phyloP scores from a whole-genome alignment of 2,888 invertebrate genomes.

The Boloria selene region DNA sequence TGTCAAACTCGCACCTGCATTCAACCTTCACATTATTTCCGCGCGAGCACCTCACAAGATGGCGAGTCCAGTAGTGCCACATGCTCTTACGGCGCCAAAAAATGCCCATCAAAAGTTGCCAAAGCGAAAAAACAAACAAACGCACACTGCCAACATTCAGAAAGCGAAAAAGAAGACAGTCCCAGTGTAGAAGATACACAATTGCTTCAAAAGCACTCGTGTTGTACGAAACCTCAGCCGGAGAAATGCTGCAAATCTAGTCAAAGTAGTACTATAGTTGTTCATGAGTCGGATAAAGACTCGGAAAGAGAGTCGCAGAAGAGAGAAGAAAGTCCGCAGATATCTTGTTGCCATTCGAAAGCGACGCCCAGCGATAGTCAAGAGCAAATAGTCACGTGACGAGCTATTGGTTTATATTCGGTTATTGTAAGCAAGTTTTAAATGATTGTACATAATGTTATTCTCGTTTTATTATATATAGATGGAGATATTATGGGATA shows the following conservation, averaged over 20 bases:
- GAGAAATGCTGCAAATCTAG: slow-evolving; percentile 50
- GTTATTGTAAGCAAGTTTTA: too few relatives aligned
- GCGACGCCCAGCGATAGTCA: slow-evolving; percentile 63
- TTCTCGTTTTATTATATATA: too few relatives aligned
- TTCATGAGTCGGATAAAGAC: slow-evolving; percentile 47
- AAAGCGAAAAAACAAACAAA: slow-evolving; percentile 53
- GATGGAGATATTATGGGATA: too few relatives aligned
- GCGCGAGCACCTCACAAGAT: slow-evolving; percentile 54
- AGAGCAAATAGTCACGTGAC: slow-evolving; percentile 63
- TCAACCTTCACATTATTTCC: slow-evolving; percentile 74
- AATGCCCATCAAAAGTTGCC: slow-evolving; percentile 70
- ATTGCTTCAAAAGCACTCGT: slow-evolving; percentile 58
- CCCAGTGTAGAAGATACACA: slow-evolving; percentile 68
- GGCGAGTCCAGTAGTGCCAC: slow-evolving; percentile 50
- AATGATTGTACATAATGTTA: too few relatives aligned
- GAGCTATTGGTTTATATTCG: slow-evolving; percentile 8
- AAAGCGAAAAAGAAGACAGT: slow-evolving; percentile 63
- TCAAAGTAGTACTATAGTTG: slow-evolving; percentile 42
- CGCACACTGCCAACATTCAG: slow-evolving; percentile 50
- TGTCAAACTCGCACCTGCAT: slow-evolving; percentile 74
- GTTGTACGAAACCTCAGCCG: slow-evolving; percentile 61
- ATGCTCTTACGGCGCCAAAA: slow-evolving; percentile 69
- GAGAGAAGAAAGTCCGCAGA: slow-evolving; percentile 67
- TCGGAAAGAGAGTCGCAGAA: slow-evolving; percentile 47
- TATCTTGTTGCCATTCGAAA: slow-evolving; percentile 65